Evolutionary conservation across 2,113 vertebrate species (phyloP).

Genomic region (Cyanistes caeruleus): DNA sequence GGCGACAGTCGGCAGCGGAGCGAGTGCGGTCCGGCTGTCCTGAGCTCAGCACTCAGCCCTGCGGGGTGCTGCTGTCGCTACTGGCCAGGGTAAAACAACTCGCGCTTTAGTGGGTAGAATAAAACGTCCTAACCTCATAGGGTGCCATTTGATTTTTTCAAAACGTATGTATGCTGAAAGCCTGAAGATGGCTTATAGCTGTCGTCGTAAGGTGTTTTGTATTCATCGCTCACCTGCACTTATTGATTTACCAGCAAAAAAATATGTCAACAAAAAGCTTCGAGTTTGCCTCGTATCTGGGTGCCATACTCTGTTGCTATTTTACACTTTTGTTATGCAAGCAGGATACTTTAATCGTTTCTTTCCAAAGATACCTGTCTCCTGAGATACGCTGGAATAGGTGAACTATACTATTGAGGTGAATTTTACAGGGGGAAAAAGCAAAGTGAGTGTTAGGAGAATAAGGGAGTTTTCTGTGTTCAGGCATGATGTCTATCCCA

Average conservation of each 20-base stretch:
- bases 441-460: background rate
- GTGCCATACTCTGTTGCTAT: background rate
- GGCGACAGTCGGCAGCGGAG: fast-evolving
- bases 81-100: fast-evolving
- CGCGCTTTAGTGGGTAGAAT: fast-evolving
- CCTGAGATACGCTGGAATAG: background rate
- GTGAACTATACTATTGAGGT: background rate
- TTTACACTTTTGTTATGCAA: background rate
- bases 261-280: background rate
- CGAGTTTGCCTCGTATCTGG: fast-evolving
- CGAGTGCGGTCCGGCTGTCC: fast-evolving
- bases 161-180: background rate
- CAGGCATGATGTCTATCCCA: background rate
- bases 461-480: background rate
- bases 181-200: background rate
- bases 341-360: background rate
- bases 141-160: background rate
- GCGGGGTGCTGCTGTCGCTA: fast-evolving
- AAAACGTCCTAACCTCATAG: background rate
- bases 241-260: background rate
- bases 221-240: background rate
- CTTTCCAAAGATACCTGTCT: background rate
- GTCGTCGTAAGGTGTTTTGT: background rate
- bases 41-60: background rate
- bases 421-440: background rate